Evolutionary conservation across 2,797 vertebrate species (phyloP), one percentile per base, ranked within the genome.

Genomic region (Mus minutoides): DNA sequence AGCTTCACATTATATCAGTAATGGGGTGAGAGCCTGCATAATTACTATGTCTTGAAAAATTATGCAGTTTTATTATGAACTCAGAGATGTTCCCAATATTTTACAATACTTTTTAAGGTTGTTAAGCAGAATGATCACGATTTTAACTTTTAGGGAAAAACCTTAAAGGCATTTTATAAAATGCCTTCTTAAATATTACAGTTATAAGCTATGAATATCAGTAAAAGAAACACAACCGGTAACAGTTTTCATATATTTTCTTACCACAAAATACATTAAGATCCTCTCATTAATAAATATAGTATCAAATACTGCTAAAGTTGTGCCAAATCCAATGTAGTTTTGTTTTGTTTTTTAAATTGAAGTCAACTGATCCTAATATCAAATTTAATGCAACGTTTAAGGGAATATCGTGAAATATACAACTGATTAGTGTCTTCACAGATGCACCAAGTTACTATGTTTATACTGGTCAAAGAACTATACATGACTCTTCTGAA

Each of bases 41-140:
- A 98, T 98, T 98, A 97, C 96, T 91, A 83, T 92, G 97, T 98
- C 97, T 98, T 98, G 98, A 98, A 98, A 98, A 98, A 98, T 98
- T 98, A 97, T 95, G 95, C 96, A 97, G 98, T 97, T 97, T 96
- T 98, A 96, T 94, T 97, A 97, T 97, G 97, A 98, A 97, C 97
- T 98, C 93, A 97, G 96, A 98, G 95, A 96, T 0, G 10, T 96
- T 98, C 96, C 97, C 98, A 62, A 95, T 89, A 96, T 98, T 98
- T 98, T 97, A 97, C 88, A 97, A 97, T 97, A 92, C 75, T 96
- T 97, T 97, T 95, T 97, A 98, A 98, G 97, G 92, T 93, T 97
- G 90, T 98, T 0, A 62, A 95, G 95, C 92, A 98, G 90, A 97
- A 96, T 98, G 96, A 98, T 98, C 79, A 96, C 85, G 56, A 80